Evolutionary conservation across 2,888 invertebrate species (phyloP).

Genomic region (Folsomia candida): DNA sequence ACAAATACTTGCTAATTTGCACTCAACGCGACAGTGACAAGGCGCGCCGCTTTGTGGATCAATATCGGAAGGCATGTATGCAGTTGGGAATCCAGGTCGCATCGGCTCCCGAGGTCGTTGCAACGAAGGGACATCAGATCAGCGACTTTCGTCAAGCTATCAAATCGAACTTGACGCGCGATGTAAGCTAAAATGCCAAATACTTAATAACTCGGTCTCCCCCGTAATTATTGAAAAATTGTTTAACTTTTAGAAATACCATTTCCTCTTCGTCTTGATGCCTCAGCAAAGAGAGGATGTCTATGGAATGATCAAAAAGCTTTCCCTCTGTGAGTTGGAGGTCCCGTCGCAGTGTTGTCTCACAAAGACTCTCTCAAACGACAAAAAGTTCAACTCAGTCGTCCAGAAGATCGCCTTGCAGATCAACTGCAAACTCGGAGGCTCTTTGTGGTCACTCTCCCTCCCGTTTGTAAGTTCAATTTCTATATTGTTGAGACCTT

Average conservation of each 20-base stretch:
- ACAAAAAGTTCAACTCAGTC: conserved; percentile 70
- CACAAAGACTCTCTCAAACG: conserved; percentile 66
- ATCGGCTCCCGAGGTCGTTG: conserved; percentile 1
- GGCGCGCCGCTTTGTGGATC: conserved; percentile 20
- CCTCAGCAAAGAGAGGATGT: conserved; percentile 78
- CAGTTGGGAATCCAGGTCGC: conserved; percentile 24
- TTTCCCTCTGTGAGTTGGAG: conserved; percentile 78
- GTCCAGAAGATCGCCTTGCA: conserved; percentile 86
- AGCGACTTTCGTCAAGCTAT: conserved; percentile 18
- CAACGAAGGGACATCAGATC: conserved; percentile 4
- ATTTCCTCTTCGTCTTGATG: conserved; percentile 77
- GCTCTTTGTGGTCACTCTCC: conserved; percentile 79
- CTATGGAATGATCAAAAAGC: conserved; percentile 81
- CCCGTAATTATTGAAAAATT: background rate
- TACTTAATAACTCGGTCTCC: background rate
- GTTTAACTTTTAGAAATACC: conserved; percentile 55
- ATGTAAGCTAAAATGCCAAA: conserved; percentile 2
- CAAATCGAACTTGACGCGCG: background rate
- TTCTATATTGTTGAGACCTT: conserved; percentile 69
- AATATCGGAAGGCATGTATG: conserved; percentile 22
- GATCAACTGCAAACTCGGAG: conserved; percentile 92
- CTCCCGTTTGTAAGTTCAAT: conserved; percentile 74
- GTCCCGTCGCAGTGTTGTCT: conserved; percentile 72
- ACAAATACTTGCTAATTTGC: conserved; percentile 27
- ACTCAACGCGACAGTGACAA: conserved; percentile 21